Evolutionary conservation across 1,140 invertebrate species (phyloP), one percentile per base, ranked within the genome.

Genomic region (Habropoda laboriosa): DNA sequence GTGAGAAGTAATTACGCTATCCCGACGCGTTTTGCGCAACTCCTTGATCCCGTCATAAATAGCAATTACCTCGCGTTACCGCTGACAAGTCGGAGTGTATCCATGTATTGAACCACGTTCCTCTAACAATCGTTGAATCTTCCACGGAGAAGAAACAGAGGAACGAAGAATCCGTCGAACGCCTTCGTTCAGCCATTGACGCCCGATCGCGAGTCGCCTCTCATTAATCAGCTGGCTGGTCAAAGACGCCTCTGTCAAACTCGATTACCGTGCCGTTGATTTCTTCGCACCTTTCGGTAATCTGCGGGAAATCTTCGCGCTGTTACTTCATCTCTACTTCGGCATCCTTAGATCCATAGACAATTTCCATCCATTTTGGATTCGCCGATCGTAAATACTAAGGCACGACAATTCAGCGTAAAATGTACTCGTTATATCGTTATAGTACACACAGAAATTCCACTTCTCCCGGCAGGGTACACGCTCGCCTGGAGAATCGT

Each of bases 1-100:
- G 75, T 61, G 75, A 61, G 66, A 71, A 78, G 35, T 45, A 45
- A 78, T 78, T 71, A 71, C 47, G 67, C 24, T 60, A 24, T 38
- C n/a, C 35, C 42, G 35, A 47, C 4, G 51, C 24, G 30, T 30
- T 70, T 60, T 60, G 32, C 75, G 75, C 75, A 70, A 78, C 35
- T 40, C 35, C 18, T 55, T 49, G 75, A 61, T 78, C 75, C 74
- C 75, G 27, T 71, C 66, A 61, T 78, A 78, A 78, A 78, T 78
- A 60, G 32, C 75, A 71, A 78, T 78, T 78, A 78, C 55, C 75
- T 42, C 55, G 75, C 35, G 40, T 77, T 77, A 58, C 42, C 24
- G 35, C 40, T 51, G 75, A 78, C 75, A 71, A 71, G 55, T 78
- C 60, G 18, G 38, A 38, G 40, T 57, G 45, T 24, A 27, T 24